These are phyloP conservation scores for Gila robusta DNA, from an alignment of 2,797 vertebrate genomes.

Conservation along the genomic window DNA sequence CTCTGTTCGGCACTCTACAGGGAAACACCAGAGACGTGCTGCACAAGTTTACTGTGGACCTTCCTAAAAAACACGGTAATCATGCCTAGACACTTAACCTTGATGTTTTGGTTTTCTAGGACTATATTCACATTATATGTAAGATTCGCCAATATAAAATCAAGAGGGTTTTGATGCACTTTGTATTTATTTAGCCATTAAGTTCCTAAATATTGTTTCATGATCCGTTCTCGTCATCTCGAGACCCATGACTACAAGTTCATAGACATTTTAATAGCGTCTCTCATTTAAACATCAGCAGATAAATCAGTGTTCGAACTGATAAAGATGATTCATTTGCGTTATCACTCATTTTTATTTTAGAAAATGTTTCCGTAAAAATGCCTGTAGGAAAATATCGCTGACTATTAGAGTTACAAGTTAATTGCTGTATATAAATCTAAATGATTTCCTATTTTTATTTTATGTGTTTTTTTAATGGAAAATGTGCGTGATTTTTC, in stretches of 20 bases:
- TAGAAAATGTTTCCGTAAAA: background rate
- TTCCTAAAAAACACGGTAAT: conserved; percentile 98
- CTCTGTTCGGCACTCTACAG: conserved; percentile 97
- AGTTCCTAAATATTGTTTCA: background rate
- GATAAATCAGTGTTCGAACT: background rate
- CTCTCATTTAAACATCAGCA: background rate
- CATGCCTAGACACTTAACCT: background rate
- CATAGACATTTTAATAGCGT: background rate
- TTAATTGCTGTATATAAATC: background rate
- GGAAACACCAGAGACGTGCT: conserved; percentile 98
- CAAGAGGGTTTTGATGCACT: background rate
- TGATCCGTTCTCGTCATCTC: background rate
- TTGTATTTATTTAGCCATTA: background rate
- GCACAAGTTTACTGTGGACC: conserved; percentile 99
- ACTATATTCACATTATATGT: background rate
- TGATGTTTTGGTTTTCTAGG: background rate
- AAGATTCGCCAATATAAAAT: background rate
- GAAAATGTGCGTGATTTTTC: background rate
- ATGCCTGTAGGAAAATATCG: background rate
- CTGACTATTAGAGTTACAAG: background rate
- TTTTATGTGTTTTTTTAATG: background rate
- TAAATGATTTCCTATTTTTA: too few relatives aligned
- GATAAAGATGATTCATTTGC: background rate
- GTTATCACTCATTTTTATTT: background rate
- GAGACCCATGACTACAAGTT: background rate